Evolutionary conservation across 2,113 vertebrate species (phyloP), one percentile per base, ranked within the genome.

Genomic region (Ammodramus savannarum): DNA sequence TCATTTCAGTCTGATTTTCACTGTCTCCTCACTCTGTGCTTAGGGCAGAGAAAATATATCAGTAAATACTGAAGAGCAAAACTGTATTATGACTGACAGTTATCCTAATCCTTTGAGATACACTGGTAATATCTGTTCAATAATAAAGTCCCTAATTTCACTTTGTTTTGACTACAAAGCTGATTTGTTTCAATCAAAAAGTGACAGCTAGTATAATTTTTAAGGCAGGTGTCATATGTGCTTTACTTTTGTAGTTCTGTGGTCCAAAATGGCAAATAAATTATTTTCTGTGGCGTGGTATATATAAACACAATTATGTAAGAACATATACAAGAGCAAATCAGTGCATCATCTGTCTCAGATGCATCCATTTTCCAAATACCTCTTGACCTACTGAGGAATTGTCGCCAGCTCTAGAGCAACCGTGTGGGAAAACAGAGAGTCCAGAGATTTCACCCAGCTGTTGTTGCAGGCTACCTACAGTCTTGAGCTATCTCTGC

Each of bases 71-170:
- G 71, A 93, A 79, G 19, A 69, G 38, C 34, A 88, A 82, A 95
- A 39, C 68, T 79, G 31, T 68, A 18, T 66, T 73, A 51, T 91
- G 75, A 82, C 29, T 93, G 89, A 89, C 75, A 88, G 72, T 87
- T 82, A 84, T 79, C 57, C 29, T 95, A 94, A 89, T 93, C 84
- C 62, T 96, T 81, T 90, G 61, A 88, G 94, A 96, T 82, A 49
- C 14, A 16, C 39, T 77, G 32, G 11, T 89, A 92, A 87, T 91
- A 17, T 58, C 69, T 76, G 5, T 68, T 89, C 32, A 85, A 77
- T 65, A 93, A 73, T 51, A 11, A 90, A 88, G 38, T 46, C 31
- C 25, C 48, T 95, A 51, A 93, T 94, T 95, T 94, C 69, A 77
- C 68, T 90, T 89, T 76, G 23, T 85, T 87, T 84, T 85, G 74